Evolutionary conservation across 1,140 invertebrate genomes (phyloP).

Genomic region (Harlomillsia oculata): DNA sequence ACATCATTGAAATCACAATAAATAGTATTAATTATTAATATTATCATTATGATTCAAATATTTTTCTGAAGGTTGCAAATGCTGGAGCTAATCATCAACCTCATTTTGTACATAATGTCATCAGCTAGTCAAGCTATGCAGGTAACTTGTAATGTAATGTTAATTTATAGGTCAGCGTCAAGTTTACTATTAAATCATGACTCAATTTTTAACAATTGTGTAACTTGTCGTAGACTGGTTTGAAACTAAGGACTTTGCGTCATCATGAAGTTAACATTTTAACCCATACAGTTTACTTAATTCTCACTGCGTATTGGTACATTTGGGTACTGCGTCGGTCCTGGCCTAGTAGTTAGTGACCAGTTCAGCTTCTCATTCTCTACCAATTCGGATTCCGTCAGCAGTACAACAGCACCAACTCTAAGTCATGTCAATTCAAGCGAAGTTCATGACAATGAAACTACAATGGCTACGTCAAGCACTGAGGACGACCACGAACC

Average conservation of each 20-base stretch:
- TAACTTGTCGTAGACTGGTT: constrained; percentile 3
- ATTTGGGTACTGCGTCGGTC: constrained; percentile 28
- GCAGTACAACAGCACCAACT: neutral
- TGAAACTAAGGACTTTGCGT: constrained; percentile 5
- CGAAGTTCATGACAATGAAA: constrained; percentile 6
- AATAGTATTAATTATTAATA: neutral
- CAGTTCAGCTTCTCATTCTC: constrained; percentile 29
- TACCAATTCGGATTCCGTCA: neutral
- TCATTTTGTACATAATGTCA: constrained; percentile 24
- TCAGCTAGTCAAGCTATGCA: constrained; percentile 26
- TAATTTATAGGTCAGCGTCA: neutral
- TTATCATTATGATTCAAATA: constrained; percentile 5
- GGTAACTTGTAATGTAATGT: neutral
- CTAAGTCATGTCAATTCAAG: neutral
- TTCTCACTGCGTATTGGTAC: constrained; percentile 21
- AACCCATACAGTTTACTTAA: constrained; percentile 16
- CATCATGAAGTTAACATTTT: constrained; percentile 9
- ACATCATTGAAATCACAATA: constrained; percentile 2
- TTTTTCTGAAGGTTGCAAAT: constrained; percentile 12
- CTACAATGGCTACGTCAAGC: neutral
- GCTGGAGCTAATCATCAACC: constrained; percentile 13
- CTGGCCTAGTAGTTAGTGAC: constrained; percentile 26
- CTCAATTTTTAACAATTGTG: neutral
- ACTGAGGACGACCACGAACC: neutral
- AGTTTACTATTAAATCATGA: neutral